phyloP scores from a whole-genome alignment of 1,140 invertebrate species.

The Pentalonia nigronervosa region DNA sequence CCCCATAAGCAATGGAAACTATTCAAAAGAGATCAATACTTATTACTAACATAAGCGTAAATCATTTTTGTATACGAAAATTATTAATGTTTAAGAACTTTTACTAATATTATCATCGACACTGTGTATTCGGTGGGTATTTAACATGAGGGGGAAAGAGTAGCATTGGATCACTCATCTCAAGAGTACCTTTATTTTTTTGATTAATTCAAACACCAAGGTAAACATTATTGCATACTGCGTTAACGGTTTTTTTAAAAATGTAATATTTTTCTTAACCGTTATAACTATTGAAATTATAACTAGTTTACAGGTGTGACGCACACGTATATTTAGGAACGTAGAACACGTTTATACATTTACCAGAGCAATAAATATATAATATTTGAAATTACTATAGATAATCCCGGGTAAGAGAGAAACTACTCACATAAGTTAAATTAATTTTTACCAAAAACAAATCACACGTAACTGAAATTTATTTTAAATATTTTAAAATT shows the following conservation, averaged over 20 bases:
- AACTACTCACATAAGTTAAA: too few species aligned
- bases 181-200: neutral
- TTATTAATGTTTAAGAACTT: neutral
- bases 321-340: neutral
- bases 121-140: accelerated
- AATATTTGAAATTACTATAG: neutral
- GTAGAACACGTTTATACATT: neutral
- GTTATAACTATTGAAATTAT: neutral
- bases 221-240: neutral
- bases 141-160: neutral
- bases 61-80: neutral
- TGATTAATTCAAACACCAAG: neutral
- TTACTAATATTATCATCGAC: neutral
- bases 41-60: neutral
- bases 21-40: neutral
- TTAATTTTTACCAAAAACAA: too few species aligned
- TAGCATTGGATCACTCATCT: neutral
- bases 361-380: neutral
- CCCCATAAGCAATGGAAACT: neutral
- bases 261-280: neutral
- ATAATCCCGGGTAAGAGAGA: neutral
- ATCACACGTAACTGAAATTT: too few species aligned
- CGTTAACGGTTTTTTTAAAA: neutral
- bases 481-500: too few species aligned
- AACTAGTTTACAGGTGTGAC: neutral